These are phyloP conservation scores for Bos taurus DNA, from an alignment of 2,113 vertebrate genomes.

Conservation along the genomic window ARS-UCD2.0 NC_037347.1:3973001-3973500, in stretches of 20 bases:
- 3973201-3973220: too few relatives aligned
- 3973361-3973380: not conserved
- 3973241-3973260: not conserved
- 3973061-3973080: not conserved
- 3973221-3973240: not conserved
- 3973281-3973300: not conserved
- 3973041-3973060: too few relatives aligned
- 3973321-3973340: not conserved
- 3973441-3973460: not conserved
- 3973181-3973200: too few relatives aligned
- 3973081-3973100: not conserved
- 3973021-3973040: too few relatives aligned
- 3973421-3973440: not conserved
- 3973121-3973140: too few relatives aligned
- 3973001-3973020: too few relatives aligned
- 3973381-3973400: not conserved
- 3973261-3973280: not conserved
- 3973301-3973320: not conserved
- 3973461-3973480: not conserved
- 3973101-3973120: not conserved
- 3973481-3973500: not conserved
- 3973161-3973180: too few relatives aligned
- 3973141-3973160: too few relatives aligned
- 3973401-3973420: slow-evolving; percentile 15
- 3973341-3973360: not conserved